Percentiles rank a stretch among this genome's conserved stretches.
Evolutionary conservation across 2,113 vertebrate species (phyloP).

Genomic region (Centropus bengalensis): DNA sequence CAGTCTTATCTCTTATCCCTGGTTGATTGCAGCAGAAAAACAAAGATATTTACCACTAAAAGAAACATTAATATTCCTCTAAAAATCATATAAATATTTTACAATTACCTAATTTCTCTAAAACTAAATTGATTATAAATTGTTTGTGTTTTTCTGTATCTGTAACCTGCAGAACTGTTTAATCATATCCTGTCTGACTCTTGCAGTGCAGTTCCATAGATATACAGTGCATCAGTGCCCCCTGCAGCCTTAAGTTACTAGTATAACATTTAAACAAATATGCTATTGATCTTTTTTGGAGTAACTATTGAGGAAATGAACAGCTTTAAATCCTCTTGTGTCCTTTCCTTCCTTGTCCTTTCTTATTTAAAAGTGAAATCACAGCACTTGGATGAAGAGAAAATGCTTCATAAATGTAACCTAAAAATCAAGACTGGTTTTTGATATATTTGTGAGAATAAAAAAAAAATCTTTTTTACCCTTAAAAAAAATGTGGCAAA

Average conservation of each 20-base stretch:
- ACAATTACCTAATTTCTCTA: conserved; percentile 74
- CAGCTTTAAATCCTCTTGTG: neutral
- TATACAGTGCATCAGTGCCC: conserved; percentile 71
- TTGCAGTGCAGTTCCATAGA: neutral
- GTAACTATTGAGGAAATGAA: neutral
- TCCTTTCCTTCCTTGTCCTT: neutral
- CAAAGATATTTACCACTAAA: conserved; percentile 64
- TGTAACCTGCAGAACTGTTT: conserved; percentile 66
- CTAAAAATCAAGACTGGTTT: neutral
- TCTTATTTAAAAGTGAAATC: neutral
- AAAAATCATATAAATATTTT: conserved; percentile 77
- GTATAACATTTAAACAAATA: neutral
- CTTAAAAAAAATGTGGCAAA: neutral
- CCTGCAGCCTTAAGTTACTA: conserved; percentile 63
- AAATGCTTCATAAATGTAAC: neutral
- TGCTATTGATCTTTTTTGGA: neutral
- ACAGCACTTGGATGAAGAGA: neutral
- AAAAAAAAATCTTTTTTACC: neutral
- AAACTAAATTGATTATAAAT: conserved; percentile 76
- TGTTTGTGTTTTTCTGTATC: conserved; percentile 64
- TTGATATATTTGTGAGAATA: neutral
- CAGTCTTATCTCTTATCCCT: neutral
- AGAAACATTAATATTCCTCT: conserved; percentile 49
- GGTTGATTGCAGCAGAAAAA: conserved; percentile 37
- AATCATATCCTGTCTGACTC: conserved; percentile 61